These are phyloP conservation scores for Serripes groenlandicus DNA, from an alignment of 2,888 invertebrate species.

Conservation along the genomic window DNA sequence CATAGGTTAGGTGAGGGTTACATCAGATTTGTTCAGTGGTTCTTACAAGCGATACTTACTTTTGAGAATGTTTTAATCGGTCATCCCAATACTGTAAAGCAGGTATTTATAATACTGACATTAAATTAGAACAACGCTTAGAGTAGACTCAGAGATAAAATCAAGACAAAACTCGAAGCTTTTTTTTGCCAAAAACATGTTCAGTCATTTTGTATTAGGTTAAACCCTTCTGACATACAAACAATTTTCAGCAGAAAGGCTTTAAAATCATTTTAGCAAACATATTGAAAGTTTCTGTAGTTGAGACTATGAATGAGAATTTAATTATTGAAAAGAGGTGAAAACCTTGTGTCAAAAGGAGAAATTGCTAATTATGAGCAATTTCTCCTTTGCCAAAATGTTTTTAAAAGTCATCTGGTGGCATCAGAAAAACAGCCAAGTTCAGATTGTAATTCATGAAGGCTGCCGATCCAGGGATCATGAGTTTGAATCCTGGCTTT, in stretches of 20 bases:
- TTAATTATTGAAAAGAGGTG: no score
- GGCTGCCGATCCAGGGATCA: no score
- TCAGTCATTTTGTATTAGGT: background rate
- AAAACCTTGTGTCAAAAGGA: no score
- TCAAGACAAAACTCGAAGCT: background rate
- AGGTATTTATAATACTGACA: slow-evolving; percentile 20
- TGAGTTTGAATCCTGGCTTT: no score
- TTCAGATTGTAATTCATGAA: no score
- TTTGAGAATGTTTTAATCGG: slow-evolving; percentile 80
- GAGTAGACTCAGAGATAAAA: background rate
- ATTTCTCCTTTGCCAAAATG: no score
- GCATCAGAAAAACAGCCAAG: no score
- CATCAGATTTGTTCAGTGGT: background rate
- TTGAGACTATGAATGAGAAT: no score
- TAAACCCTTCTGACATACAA: background rate
- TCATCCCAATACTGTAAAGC: slow-evolving; percentile 85
- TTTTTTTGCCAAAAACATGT: background rate
- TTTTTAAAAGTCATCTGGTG: no score
- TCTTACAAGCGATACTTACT: slow-evolving; percentile 69
- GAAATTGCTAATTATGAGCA: no score
- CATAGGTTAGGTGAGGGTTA: background rate
- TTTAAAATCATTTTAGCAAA: no score
- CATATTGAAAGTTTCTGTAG: no score
- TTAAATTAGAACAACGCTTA: background rate
- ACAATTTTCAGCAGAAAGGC: background rate